Conservation (phyloP, 2,113 vertebrate species). For the Myiagra hebetior region DNA sequence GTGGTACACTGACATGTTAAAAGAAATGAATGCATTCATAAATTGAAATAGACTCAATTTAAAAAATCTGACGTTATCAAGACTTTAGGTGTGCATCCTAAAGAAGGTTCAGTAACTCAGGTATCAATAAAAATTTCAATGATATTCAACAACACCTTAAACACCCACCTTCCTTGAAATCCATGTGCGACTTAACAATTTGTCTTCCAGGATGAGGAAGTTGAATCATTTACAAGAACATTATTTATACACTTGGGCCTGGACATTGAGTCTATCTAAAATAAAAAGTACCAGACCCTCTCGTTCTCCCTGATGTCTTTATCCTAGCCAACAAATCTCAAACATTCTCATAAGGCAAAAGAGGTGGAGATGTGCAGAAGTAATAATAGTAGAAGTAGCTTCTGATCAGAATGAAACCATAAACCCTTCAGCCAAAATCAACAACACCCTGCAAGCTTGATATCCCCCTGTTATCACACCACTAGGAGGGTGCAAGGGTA, state of each 20-base stretch:
- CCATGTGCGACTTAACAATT: not conserved
- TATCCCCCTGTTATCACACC: slow-evolving; percentile 55
- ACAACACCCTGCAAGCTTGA: slow-evolving; percentile 26
- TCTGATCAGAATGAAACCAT: not conserved
- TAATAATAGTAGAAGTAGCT: not conserved
- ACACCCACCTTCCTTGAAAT: not conserved
- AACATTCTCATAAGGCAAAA: not conserved
- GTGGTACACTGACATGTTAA: not conserved
- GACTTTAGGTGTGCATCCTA: not conserved
- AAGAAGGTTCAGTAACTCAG: not conserved
- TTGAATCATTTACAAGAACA: fast-evolving
- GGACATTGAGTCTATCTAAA: not conserved
- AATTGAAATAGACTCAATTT: not conserved
- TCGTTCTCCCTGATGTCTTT: not conserved
- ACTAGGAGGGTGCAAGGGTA: slow-evolving; percentile 10
- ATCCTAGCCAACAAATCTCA: not conserved
- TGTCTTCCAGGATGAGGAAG: not conserved
- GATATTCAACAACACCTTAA: not conserved
- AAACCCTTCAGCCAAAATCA: slow-evolving; percentile 38
- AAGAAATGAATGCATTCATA: not conserved
- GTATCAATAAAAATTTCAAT: not conserved
- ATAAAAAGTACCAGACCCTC: not conserved
- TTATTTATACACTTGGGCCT: not conserved
- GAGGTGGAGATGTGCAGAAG: not conserved
- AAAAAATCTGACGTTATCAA: not conserved